Evolutionary conservation across 2,113 vertebrate species (phyloP).

Genomic region (Chelonoidis abingdonii): DNA sequence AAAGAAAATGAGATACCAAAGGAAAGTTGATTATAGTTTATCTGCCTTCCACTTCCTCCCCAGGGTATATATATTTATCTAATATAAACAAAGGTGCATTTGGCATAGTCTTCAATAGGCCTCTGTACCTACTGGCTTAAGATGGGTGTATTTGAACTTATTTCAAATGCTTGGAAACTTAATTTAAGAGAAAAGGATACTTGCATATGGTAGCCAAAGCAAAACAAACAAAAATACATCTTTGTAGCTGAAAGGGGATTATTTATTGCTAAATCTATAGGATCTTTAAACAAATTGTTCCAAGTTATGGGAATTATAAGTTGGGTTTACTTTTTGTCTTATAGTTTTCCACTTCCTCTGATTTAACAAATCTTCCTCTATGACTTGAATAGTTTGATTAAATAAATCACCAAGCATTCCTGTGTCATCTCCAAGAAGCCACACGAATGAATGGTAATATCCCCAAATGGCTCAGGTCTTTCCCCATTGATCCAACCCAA

Average conservation of each 20-base stretch:
- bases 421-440: background rate
- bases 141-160: background rate
- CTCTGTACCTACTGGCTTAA: background rate
- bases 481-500: background rate
- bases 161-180: background rate
- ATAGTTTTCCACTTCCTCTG: background rate
- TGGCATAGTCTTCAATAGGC: background rate
- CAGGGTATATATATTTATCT: background rate
- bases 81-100: background rate
- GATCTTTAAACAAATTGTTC: background rate
- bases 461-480: background rate
- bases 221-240: background rate
- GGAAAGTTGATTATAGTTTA: background rate
- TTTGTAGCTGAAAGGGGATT: background rate
- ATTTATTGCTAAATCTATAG: background rate
- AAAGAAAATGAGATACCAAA: background rate
- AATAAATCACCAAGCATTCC: background rate
- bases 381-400: too few relatives aligned
- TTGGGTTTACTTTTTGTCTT: background rate
- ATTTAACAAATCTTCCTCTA: background rate
- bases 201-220: background rate
- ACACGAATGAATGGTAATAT: background rate
- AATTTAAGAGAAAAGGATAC: background rate
- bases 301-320: background rate
- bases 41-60: background rate